A percentile compares a stretch with the other conserved stretches of the same genome.
phyloP scores from a whole-genome alignment of 2,113 vertebrate genomes.

The Acrocephalus kingi region DNA sequence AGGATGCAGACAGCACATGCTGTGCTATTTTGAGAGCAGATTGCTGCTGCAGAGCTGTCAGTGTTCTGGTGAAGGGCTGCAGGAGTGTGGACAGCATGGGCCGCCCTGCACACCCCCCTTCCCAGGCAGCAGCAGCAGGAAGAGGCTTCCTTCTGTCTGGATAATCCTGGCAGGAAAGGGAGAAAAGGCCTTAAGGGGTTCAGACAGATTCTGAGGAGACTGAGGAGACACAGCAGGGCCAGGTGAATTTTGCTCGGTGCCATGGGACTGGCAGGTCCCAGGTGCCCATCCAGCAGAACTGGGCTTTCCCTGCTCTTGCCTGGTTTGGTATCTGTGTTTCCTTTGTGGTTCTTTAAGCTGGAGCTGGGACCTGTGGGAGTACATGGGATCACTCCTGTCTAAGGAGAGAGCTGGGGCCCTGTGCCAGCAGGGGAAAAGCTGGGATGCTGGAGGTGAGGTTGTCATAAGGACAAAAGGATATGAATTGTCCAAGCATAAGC shows the following conservation, averaged over 20 bases:
- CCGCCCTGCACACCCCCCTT: neutral
- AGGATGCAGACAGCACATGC: neutral
- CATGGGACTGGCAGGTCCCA: neutral
- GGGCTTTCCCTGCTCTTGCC: neutral
- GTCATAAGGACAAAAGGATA: neutral
- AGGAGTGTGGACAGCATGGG: neutral
- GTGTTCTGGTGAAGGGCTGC: neutral
- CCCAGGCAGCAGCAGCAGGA: neutral
- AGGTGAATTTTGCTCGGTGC: neutral
- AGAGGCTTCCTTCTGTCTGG: neutral
- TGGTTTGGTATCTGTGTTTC: neutral
- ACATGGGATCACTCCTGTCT: neutral
- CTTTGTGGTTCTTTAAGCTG: neutral
- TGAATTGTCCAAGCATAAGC: neutral
- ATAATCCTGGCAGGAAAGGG: neutral
- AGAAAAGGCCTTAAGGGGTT: neutral
- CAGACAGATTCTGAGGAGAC: neutral
- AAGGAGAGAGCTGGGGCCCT: too few species aligned
- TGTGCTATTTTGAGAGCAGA: neutral
- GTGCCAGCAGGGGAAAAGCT: neutral
- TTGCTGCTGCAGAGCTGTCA: neutral
- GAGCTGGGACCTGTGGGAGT: neutral
- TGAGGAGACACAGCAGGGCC: neutral
- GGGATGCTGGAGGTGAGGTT: neutral
- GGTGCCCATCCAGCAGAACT: neutral